Base-by-base conservation (phyloP, 1,140 invertebrate species). In the Sweltsa coloradensis region DNA sequence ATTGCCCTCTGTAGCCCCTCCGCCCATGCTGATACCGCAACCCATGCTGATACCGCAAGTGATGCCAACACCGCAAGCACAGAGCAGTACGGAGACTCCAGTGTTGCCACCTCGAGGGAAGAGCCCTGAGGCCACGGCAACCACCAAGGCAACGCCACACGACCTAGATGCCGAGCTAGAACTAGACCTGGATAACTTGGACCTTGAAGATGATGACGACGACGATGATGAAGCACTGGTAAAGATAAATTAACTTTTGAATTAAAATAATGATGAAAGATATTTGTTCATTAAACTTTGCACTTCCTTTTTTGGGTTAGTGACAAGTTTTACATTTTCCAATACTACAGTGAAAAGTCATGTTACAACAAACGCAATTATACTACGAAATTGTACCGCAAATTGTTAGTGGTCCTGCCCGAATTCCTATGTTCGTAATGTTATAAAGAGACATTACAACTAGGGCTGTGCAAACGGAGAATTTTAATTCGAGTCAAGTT, bases 141-240 rank as follows among this genome's bases (percentile, higher is more conserved):
- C 3, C 18, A 19, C 45, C 34, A 24, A 22, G 23, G 29, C 40
- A 21, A 7, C 36, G 19, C 6, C 48, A 24, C 27, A 52, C 21
- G 56, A 60, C 40, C n/a, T n/a, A n/a, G 62, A 64, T 18, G 67
- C 67, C 49, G 69, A 72, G 50, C 52, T 72, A 37, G 71, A 72
- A 49, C 57, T 73, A 19, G 70, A 73, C 50, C 50, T 71, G 27
- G 63, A 67, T 18, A 58, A 61, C 26, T 55, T 67, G 45, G 62
- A 62, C 36, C 54, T 63, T 21, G 63, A 65, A 47, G 63, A 61
- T 45, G 54, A 56, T 49, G 55, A 50, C 41, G 55, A 57, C 36
- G 51, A 23, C 25, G 53, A 51, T 45, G 55, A 52, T 52, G 46
- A 19, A 7, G 14, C 36, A 29, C 7, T 34, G 4, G 25, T 22